Evolutionary conservation across 2,888 invertebrate species (phyloP), one percentile per base, ranked within the genome.

Genomic region (Scaptomyza flava): DNA sequence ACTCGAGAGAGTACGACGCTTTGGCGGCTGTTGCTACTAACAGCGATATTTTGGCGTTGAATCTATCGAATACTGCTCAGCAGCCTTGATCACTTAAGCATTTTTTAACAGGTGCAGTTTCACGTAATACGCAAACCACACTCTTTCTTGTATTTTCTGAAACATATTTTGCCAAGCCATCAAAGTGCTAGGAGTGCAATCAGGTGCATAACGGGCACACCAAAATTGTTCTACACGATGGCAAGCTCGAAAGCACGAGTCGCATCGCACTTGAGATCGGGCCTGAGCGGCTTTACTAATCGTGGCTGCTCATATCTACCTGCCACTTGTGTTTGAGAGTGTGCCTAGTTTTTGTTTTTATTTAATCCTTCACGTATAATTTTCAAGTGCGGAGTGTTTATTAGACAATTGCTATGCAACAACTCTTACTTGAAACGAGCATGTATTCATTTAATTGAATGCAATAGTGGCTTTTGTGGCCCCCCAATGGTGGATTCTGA

Each of bases 341-440:
- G 73, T 61, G 67, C 52, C 38, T 54, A 50, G 64, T 72, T 83
- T 72, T 79, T 81, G 72, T 84, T 87, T 84, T 82, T 73, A 59
- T 87, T 87, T 77, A 58, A 79, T 63, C n/a, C n/a, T n/a, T 72
- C 46, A 60, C 14, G 17, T 67, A 51, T 84, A 61, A 60, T 79
- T 84, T 81, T 53, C 9, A 60, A 60, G 63, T 64, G 47, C 12
- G 47, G 36, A 33, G 45, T 71, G 38, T 42, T 53, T 68, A 53
- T 71, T 31, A 36, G 6, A 12, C 23, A 67, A 68, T 48, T 67
- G 62, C 68, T 66, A 56, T 66, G 4, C 1, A 38, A 41, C 12
- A 14, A 2, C 2, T 20, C 14, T 4, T 12, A 12, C n/a, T n/a
- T n/a, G n/a, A n/a, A n/a, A n/a, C n/a, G n/a, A n/a, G n/a, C n/a